Evolutionary conservation across 2,797 vertebrate species (phyloP), one percentile per base, ranked within the genome.

Genomic region (Acanthornis magna): DNA sequence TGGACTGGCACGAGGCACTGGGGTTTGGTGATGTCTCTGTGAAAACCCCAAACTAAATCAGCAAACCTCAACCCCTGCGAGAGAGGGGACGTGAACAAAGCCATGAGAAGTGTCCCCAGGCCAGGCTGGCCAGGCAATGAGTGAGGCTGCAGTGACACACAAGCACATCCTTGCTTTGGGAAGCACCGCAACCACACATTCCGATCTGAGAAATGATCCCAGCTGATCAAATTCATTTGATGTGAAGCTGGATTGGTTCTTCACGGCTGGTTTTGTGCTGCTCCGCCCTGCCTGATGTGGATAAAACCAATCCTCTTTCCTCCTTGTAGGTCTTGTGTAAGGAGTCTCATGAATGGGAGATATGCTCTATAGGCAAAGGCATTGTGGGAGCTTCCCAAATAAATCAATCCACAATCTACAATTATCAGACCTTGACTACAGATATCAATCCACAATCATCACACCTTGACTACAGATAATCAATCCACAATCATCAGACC

Each of bases 391-490:
- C 15, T 77, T 62, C 32, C 51, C 47, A 91, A 15, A 68, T 32
- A 36, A 55, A 76, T 21, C 13, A 60, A 12, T 9, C 22, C 55
- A 34, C 19, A 1, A 1, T 2, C 1, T 11, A 38, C 38, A 38
- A 38, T 38, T 12, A 1, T 54, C 25, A 76, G 42, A 53, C 13
- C 29, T 50, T 62, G 26, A 32, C 16, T 5, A 12, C 0, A 34
- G 12, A 0, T 1, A 13, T 3, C 38, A 38, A 38, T 38, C 38
- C 38, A 38, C 38, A 1, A 1, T 2, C 1, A 1, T 54, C 25
- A 76, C 40, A 53, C 13, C 29, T 50, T 62, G 26, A 32, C 16
- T 5, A 12, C 0, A 34, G 12, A 0, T 1, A n/a, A 13, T 4
- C 38, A 1, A 1, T 2, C 1, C 36, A 11, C 36, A 38, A 38